These are phyloP conservation scores for Polyodon spathula DNA, from an alignment of 2,113 vertebrate genomes.

Conservation along the genomic window DNA sequence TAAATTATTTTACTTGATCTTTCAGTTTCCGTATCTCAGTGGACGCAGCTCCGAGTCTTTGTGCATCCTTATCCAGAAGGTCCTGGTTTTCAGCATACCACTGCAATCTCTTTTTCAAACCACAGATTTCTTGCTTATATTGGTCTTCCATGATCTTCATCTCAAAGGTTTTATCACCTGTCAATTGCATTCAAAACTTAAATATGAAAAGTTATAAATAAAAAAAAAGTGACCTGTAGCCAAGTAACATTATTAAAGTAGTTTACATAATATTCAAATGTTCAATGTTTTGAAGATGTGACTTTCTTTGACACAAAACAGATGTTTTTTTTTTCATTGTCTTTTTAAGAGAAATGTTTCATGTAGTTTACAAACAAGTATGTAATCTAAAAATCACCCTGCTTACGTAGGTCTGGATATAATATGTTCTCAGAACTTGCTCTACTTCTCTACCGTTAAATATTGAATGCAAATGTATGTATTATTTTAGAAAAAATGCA, in stretches of 20 bases:
- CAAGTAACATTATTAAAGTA: not conserved
- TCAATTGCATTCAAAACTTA: slow-evolving; percentile 24
- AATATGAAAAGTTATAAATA: not conserved
- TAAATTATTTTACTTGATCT: slow-evolving; percentile 59
- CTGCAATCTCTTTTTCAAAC: slow-evolving; percentile 69
- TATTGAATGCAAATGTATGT: no score
- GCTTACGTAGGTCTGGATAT: no score
- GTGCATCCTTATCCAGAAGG: slow-evolving; percentile 73
- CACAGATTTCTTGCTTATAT: slow-evolving; percentile 67
- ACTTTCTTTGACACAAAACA: no score
- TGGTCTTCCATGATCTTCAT: slow-evolving; percentile 67
- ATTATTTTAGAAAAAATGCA: no score
- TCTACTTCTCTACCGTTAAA: no score
- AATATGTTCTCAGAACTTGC: no score
- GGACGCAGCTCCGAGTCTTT: slow-evolving; percentile 67
- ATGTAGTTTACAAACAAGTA: no score
- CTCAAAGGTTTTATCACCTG: slow-evolving; percentile 71
- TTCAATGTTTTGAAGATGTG: no score
- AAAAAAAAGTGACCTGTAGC: slow-evolving; percentile 2
- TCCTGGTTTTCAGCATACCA: slow-evolving; percentile 92
- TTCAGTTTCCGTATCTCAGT: slow-evolving; percentile 68
- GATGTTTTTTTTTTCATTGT: no score
- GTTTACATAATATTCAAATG: no score
- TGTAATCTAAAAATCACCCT: no score
- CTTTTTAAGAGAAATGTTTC: no score